Evolutionary conservation across 2,888 invertebrate species (phyloP).

Genomic region (Hipparchia sbordonii): DNA sequence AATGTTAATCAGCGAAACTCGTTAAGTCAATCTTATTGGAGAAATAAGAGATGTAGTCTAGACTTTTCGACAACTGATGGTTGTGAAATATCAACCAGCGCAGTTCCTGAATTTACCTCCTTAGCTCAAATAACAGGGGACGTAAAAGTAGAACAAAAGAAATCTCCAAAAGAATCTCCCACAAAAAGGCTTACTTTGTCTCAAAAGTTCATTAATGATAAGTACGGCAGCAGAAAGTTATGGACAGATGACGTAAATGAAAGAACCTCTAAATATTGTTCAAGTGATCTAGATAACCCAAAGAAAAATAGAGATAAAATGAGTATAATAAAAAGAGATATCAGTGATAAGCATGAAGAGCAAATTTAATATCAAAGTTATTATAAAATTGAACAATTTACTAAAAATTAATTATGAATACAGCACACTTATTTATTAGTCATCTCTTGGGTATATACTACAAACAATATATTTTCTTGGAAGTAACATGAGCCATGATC

Average conservation of each 20-base stretch:
- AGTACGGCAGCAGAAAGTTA: conserved; percentile 77
- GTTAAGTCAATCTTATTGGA: conserved; percentile 78
- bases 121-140: conserved; percentile 73
- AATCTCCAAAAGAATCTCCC: conserved; percentile 67
- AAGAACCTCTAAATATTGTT: conserved; percentile 58
- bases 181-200: conserved; percentile 72
- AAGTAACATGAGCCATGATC: neutral
- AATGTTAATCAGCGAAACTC: conserved; percentile 71
- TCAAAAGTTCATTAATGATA: conserved; percentile 81
- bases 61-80: conserved; percentile 65
- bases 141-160: conserved; percentile 62
- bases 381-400: conserved; percentile 47
- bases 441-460: neutral
- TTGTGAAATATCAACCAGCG: conserved; percentile 60
- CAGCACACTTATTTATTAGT: conserved; percentile 5
- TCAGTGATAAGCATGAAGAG: conserved; percentile 57
- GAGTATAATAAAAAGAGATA: conserved; percentile 59
- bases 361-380: conserved; percentile 55
- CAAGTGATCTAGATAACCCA: conserved; percentile 64
- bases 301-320: conserved; percentile 66
- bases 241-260: conserved; percentile 73
- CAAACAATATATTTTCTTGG: conserved; percentile 14
- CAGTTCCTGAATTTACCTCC: conserved; percentile 78
- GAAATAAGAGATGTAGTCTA: conserved; percentile 71
- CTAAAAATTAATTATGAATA: conserved; percentile 7